Conservation (phyloP, 2,113 vertebrate species). For the Ornithorhynchus anatinus region DNA sequence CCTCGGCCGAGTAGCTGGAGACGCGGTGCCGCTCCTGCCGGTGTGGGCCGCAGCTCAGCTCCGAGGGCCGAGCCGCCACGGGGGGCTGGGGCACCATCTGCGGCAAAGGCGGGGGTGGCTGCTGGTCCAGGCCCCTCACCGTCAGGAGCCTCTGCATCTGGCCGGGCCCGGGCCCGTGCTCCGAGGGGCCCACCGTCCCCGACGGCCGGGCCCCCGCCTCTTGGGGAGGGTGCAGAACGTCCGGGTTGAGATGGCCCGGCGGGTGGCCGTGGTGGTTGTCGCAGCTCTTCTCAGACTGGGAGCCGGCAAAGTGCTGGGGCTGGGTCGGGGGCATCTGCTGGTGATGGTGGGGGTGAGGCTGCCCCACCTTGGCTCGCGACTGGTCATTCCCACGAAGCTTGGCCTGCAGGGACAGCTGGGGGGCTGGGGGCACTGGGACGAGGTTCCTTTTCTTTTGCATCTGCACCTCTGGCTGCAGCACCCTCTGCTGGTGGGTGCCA, state of each 20-base stretch:
- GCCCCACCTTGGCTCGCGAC: constrained; percentile 68
- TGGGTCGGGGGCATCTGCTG: constrained; percentile 79
- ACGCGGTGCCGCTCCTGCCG: constrained; percentile 94
- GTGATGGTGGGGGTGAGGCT: constrained; percentile 77
- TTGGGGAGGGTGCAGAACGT: constrained; percentile 78
- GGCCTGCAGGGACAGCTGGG: constrained; percentile 84
- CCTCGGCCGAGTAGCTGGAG: constrained; percentile 96
- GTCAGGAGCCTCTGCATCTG: constrained; percentile 93
- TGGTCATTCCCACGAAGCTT: constrained; percentile 86
- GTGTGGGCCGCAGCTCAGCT: constrained; percentile 86
- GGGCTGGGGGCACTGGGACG: constrained; percentile 80
- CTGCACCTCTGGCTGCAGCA: constrained; percentile 88
- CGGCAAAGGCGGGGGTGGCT: too few relatives aligned
- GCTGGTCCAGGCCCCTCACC: constrained; percentile 88
- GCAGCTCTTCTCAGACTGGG: constrained; percentile 91
- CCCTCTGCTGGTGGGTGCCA: constrained; percentile 84
- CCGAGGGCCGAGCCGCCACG: constrained; percentile 85
- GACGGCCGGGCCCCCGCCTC: constrained; percentile 81
- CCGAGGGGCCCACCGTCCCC: constrained; percentile 65
- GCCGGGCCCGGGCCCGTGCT: constrained; percentile 74
- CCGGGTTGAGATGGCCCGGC: constrained; percentile 80
- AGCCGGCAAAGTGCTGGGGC: constrained; percentile 86
- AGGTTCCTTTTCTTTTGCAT: constrained; percentile 92
- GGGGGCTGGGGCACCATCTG: constrained; percentile 90
- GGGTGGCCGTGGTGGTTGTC: constrained; percentile 82